Conservation (phyloP, 2,113 vertebrate genomes). For the Fregetta grallaria region DNA sequence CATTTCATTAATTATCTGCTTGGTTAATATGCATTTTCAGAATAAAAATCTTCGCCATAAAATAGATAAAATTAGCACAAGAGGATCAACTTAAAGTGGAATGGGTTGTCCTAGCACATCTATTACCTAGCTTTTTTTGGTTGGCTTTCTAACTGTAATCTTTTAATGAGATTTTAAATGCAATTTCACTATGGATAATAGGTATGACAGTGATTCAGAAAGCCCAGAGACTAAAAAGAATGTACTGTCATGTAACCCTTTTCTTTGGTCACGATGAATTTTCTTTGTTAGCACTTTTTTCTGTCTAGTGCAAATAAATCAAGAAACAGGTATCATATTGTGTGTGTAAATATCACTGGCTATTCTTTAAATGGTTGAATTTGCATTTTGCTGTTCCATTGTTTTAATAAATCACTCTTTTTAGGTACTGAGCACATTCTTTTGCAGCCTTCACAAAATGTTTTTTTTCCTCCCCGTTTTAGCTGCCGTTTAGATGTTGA, state of each 20-base stretch:
- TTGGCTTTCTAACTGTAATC: not conserved
- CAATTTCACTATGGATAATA: not conserved
- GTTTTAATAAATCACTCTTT: not conserved
- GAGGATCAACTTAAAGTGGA: not conserved
- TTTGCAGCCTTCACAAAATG: not conserved
- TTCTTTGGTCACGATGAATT: not conserved
- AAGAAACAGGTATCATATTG: not conserved
- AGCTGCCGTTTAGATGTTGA: constrained; percentile 54
- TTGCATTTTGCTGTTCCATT: not conserved
- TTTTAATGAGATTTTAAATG: not conserved
- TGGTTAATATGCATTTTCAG: not conserved
- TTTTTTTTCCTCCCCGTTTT: not conserved
- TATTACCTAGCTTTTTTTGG: not conserved
- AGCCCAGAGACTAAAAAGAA: not conserved
- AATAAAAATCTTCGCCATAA: not conserved
- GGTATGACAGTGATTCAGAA: not conserved
- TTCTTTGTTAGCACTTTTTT: not conserved
- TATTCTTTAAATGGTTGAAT: not conserved
- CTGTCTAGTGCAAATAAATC: not conserved
- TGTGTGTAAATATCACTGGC: not conserved
- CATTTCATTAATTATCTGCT: not conserved
- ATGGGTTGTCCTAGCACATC: not conserved
- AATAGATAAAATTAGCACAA: not conserved
- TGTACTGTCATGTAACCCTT: not conserved
- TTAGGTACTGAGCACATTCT: not conserved